Conservation (phyloP, 2,797 vertebrate genomes). For the Glossophaga mutica region DNA sequence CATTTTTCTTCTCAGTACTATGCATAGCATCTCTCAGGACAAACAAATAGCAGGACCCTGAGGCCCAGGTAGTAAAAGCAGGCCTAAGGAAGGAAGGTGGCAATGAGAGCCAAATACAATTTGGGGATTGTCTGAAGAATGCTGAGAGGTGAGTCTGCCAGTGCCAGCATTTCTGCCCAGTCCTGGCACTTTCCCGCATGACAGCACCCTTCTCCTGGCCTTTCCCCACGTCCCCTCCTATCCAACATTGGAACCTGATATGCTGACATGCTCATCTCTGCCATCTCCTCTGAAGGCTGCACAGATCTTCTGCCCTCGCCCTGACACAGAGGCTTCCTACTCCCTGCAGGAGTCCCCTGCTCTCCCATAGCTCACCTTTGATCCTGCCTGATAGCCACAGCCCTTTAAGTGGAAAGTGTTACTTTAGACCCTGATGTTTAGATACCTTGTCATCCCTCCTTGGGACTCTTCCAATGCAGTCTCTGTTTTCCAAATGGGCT, state of each 20-base stretch:
- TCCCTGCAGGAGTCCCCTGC: background rate
- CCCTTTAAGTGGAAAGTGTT: background rate
- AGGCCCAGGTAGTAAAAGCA: background rate
- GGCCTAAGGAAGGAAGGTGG: background rate
- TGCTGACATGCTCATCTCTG: background rate
- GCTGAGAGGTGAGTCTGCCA: background rate
- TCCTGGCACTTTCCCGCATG: background rate
- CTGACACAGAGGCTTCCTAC: background rate
- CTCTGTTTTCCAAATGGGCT: background rate
- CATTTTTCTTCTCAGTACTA: background rate
- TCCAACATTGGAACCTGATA: background rate
- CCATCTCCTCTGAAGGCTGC: background rate
- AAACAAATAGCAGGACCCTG: background rate
- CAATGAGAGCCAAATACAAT: background rate
- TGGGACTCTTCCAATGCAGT: background rate
- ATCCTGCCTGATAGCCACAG: background rate
- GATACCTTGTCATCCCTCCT: background rate
- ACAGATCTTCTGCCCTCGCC: background rate
- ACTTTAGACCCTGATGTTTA: background rate
- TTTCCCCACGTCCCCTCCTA: background rate
- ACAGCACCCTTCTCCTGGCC: background rate
- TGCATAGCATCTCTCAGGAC: background rate
- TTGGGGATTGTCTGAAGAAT: background rate
- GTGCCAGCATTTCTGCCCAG: background rate
- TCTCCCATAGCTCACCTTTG: background rate